Conservation (phyloP, 2,888 invertebrate genomes). For the Patella caerulea region DNA sequence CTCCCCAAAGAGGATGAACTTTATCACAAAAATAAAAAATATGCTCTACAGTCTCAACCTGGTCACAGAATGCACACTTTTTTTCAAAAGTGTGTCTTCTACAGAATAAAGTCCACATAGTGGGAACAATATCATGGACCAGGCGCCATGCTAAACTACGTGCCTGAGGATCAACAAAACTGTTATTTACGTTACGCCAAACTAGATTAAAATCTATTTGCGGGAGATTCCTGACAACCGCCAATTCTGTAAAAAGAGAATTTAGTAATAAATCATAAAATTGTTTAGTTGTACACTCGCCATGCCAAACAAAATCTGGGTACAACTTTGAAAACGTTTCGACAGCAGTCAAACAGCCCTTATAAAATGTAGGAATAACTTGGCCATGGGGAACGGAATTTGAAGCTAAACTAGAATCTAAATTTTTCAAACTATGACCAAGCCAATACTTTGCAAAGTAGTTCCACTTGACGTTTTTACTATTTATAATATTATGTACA, state of each 20-base stretch:
- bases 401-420: background rate
- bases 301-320: background rate
- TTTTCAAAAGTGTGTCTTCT: background rate
- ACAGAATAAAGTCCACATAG: background rate
- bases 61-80: background rate
- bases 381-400: background rate
- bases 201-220: no score
- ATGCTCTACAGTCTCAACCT: background rate
- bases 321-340: background rate
- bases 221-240: no score
- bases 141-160: background rate
- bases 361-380: background rate
- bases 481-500: background rate
- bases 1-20: background rate
- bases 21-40: background rate
- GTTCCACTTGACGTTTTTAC: background rate
- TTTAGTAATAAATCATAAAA: background rate
- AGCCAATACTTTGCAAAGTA: background rate
- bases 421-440: background rate
- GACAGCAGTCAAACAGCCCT: background rate
- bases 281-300: background rate
- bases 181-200: background rate
- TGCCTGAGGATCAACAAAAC: background rate
- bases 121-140: conserved; percentile 2
- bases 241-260: background rate